Evolutionary conservation across 2,888 invertebrate species (phyloP), one percentile per base, ranked within the genome.

Genomic region (Stenichneumon culpator): DNA sequence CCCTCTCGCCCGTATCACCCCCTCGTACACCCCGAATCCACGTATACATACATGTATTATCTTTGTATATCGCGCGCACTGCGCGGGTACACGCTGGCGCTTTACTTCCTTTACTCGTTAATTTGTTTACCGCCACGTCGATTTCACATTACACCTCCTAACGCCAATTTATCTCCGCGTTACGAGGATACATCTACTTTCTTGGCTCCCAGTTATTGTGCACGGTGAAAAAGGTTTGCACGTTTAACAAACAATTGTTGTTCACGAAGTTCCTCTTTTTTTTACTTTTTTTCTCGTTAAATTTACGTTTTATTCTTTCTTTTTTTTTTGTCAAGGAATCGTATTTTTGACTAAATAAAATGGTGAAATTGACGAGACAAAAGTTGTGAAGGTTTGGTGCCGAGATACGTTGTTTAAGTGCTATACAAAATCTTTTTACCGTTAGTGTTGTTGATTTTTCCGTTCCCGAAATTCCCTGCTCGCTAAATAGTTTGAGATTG

Each of bases 61-160:
- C 16, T 47, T n/a, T 74, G 28, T 74, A 47, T 19, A 47, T 19
- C 67, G 67, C 25, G 19, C 52, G 47, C 50, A 65, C 65, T 36
- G 50, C 28, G 3, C 32, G 16, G 16, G 60, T 47, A 0, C 44
- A 28, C 63, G 25, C 22, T 25, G 57, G 11, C 3, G 11, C 57
- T 22, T 25, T 57, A 63, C 63, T 77, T 67, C 65, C 65, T n/a
- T 39, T 39, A 50, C 63, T 81, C 78, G 68, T 63, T 65, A 79
- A 84, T 81, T 81, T 60, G 73, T 84, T 81, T 78, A 73, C 28
- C 67, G 63, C 22, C 36, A 44, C 70, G 70, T 63, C 60, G 72
- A 47, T 78, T 73, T 39, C 28, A 39, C 52, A 70, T 81, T 69
- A 47, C 77, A 69, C 69, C 60, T 69, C 28, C 63, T 5, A 78